These are phyloP conservation scores for Ammodytes marinus DNA, from an alignment of 2,113 vertebrate species.

Conservation along the genomic window DNA sequence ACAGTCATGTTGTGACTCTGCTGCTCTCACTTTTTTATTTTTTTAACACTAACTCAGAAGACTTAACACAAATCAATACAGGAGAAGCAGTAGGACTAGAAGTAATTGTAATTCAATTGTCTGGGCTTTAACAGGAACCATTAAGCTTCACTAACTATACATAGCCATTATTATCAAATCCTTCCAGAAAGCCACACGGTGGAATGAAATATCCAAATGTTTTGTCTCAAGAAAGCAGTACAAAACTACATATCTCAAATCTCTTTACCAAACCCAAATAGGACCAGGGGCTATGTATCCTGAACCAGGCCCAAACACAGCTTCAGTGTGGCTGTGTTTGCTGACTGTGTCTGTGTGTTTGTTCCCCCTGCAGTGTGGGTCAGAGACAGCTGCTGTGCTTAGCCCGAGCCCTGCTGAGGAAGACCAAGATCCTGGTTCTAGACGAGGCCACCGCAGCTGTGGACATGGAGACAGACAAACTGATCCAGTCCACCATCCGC, in stretches of 20 bases:
- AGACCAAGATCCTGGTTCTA: conserved; percentile 94
- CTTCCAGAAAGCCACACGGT: neutral
- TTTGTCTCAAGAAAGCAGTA: neutral
- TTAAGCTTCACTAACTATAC: neutral
- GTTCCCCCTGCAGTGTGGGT: conserved; percentile 84
- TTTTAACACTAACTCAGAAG: neutral
- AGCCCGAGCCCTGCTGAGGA: conserved; percentile 94
- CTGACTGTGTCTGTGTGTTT: neutral
- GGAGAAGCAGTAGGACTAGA: no score
- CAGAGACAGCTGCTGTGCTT: conserved; percentile 96
- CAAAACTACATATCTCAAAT: neutral
- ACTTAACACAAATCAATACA: no score
- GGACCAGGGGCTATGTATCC: neutral
- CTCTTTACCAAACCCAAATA: neutral
- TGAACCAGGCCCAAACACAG: neutral
- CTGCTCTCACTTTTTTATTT: neutral
- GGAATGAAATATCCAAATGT: neutral
- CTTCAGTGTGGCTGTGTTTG: neutral
- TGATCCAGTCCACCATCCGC: conserved; percentile 96
- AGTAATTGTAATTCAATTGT: no score
- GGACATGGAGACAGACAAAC: conserved; percentile 94
- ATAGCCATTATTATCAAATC: neutral
- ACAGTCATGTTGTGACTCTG: neutral
- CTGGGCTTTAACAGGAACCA: no score
- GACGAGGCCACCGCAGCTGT: conserved; percentile 98